phyloP scores from a whole-genome alignment of 2,113 vertebrate genomes.

The Lasiurus borealis region DNA sequence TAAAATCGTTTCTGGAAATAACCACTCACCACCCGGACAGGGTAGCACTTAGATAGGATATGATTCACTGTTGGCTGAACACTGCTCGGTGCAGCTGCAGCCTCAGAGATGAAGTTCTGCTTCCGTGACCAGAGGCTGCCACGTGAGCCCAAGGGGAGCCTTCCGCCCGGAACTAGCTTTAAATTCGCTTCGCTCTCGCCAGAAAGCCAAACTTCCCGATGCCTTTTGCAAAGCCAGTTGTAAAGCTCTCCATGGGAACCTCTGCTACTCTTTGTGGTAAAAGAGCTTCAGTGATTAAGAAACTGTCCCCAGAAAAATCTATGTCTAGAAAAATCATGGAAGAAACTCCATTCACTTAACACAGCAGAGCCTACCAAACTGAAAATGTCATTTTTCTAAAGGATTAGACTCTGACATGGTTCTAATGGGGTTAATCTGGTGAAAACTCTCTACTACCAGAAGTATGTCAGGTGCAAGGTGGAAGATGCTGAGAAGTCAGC shows the following conservation, averaged over 20 bases:
- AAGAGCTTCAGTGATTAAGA: conserved; percentile 13
- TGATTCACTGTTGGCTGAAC: neutral
- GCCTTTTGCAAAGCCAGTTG: neutral
- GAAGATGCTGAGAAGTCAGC: conserved; percentile 75
- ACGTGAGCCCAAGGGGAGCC: neutral
- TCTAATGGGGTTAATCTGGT: neutral
- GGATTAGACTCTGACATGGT: neutral
- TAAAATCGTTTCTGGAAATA: conserved; percentile 14
- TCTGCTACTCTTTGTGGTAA: neutral
- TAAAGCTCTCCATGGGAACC: neutral
- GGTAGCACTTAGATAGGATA: neutral
- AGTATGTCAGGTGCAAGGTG: conserved; percentile 66
- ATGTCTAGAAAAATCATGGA: neutral
- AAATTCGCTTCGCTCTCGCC: neutral
- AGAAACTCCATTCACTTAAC: conserved; percentile 6
- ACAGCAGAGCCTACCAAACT: neutral
- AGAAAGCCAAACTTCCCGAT: conserved; percentile 44
- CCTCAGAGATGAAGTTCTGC: conserved; percentile 47
- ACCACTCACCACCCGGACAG: neutral
- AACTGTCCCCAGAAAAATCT: neutral
- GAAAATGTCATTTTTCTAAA: conserved; percentile 45
- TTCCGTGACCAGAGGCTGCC: conserved; percentile 23
- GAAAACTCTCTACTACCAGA: neutral
- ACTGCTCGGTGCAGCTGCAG: conserved; percentile 42
- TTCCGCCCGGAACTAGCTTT: neutral